Evolutionary conservation across 2,888 invertebrate genomes (phyloP).

Genomic region (Platycheirus rosarum): DNA sequence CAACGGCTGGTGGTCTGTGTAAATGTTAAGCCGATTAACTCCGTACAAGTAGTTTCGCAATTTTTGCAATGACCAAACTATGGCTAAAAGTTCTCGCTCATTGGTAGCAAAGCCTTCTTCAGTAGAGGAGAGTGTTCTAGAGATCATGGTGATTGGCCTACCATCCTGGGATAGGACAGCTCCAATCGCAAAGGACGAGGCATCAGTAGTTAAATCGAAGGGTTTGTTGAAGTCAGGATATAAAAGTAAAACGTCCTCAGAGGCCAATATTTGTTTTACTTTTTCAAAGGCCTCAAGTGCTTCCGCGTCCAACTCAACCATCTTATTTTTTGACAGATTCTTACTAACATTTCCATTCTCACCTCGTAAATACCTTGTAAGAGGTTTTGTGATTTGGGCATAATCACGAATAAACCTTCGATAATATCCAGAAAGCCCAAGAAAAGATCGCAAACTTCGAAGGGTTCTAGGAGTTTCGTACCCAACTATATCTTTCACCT

Average conservation of each 20-base stretch:
- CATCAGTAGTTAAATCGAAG: constrained; percentile 17
- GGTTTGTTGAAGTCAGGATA: constrained; percentile 23
- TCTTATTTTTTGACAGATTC: no score
- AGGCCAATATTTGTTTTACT: constrained; percentile 51
- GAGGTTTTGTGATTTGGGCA: background rate
- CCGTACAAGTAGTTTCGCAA: constrained; percentile 46
- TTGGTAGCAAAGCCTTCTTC: constrained; percentile 45
- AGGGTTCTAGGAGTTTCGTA: background rate
- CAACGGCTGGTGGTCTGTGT: constrained; percentile 55
- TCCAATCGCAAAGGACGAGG: constrained; percentile 30
- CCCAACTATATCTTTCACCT: background rate
- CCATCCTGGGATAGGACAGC: constrained; percentile 39
- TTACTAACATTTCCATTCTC: no score
- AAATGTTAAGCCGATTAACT: constrained; percentile 38
- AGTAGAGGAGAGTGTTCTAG: constrained; percentile 33
- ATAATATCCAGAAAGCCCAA: background rate
- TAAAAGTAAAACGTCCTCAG: constrained; percentile 42
- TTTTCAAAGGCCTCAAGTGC: constrained; percentile 53
- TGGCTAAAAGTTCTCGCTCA: constrained; percentile 42
- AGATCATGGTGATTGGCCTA: constrained; percentile 47
- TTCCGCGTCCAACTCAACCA: constrained; percentile 46
- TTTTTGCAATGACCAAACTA: constrained; percentile 54
- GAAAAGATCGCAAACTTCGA: background rate
- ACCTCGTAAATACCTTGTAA: no score
- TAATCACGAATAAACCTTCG: background rate